Percentiles rank a stretch among this genome's conserved stretches.
These are phyloP conservation scores for Sebastes oblongus DNA, from an alignment of 2,797 vertebrate genomes.

Conservation along the genomic window DNA sequence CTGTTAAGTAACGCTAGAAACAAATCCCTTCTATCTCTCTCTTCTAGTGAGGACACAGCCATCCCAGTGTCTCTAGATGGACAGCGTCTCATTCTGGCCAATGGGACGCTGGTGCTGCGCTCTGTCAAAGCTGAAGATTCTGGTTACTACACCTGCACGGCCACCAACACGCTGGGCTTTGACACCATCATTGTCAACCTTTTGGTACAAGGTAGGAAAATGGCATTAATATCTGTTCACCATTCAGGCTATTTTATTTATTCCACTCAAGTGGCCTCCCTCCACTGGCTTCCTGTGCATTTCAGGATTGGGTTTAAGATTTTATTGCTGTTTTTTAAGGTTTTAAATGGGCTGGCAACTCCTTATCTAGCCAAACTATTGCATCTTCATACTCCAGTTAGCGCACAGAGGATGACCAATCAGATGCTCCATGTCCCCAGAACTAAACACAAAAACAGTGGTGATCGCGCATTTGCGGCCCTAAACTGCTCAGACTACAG, in stretches of 20 bases:
- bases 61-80: slow-evolving; percentile 92
- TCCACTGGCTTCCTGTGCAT: too few relatives aligned
- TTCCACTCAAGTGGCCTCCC: not conserved
- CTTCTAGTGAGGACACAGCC: slow-evolving; percentile 90
- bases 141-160: slow-evolving; percentile 97
- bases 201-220: slow-evolving; percentile 92
- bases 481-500: too few relatives aligned
- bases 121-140: slow-evolving; percentile 97
- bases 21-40: not conserved
- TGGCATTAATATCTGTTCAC: not conserved
- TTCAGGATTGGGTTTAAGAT: too few relatives aligned
- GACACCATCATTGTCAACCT: slow-evolving; percentile 99
- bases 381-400: too few relatives aligned
- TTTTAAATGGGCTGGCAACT: too few relatives aligned
- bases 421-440: too few relatives aligned
- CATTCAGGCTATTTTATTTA: not conserved
- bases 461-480: too few relatives aligned
- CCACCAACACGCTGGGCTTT: slow-evolving; percentile 96
- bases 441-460: too few relatives aligned
- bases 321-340: too few relatives aligned
- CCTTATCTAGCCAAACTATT: too few relatives aligned
- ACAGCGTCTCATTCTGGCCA: slow-evolving; percentile 91
- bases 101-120: slow-evolving; percentile 93
- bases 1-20: not conserved
- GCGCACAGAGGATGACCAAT: too few relatives aligned